phyloP scores from a whole-genome alignment of 1,140 invertebrate genomes.

The Hypothenemus hampei region DNA sequence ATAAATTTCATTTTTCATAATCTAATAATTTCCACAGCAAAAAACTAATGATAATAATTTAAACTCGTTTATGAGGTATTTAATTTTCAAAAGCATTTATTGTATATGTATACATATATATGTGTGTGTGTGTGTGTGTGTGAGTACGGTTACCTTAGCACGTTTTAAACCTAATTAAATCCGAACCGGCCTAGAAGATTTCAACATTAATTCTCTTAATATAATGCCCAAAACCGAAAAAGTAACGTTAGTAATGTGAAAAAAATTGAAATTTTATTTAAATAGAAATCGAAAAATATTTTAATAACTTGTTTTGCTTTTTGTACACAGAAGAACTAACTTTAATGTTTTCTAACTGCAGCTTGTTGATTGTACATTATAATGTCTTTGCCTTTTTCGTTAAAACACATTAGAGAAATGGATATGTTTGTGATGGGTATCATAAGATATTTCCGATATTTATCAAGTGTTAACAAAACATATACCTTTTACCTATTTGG shows the following conservation, averaged over 20 bases:
- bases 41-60: too few species aligned
- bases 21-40: conserved; percentile 8
- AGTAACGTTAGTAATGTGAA: conserved; percentile 10
- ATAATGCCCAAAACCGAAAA: not conserved
- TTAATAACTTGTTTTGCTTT: not conserved
- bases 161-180: conserved; percentile 7
- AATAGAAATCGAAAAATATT: not conserved
- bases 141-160: not conserved
- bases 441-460: too few species aligned
- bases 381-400: too few species aligned
- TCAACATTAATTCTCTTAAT: conserved; percentile 14
- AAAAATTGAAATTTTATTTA: conserved; percentile 5
- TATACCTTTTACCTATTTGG: too few species aligned
- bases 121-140: too few species aligned
- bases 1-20: conserved; percentile 8
- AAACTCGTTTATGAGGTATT: conserved; percentile 16
- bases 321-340: too few species aligned
- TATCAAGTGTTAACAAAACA: too few species aligned
- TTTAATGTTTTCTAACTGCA: too few species aligned
- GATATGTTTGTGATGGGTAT: too few species aligned
- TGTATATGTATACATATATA: too few species aligned
- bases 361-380: too few species aligned
- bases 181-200: conserved; percentile 8
- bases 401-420: too few species aligned
- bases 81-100: conserved; percentile 4